Evolutionary conservation across 2,797 vertebrate genomes (phyloP).

Genomic region (Arremon brunneinucha): DNA sequence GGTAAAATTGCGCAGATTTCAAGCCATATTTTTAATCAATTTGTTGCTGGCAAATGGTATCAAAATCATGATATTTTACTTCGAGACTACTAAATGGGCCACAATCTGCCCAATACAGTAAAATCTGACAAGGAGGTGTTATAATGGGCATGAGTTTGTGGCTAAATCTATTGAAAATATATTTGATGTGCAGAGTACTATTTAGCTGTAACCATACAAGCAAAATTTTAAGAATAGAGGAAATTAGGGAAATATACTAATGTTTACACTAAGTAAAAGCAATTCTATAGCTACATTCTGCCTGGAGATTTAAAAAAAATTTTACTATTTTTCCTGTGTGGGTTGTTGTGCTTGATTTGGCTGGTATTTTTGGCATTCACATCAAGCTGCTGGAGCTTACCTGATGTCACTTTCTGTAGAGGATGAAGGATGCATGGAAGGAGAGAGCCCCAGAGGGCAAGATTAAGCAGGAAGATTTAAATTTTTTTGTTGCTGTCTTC

Average conservation of each 20-base stretch:
- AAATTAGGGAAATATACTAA: not conserved
- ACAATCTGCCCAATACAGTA: not conserved
- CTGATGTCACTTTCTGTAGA: not conserved
- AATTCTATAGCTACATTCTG: not conserved
- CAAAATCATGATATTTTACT: not conserved
- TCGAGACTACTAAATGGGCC: not conserved
- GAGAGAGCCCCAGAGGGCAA: not conserved
- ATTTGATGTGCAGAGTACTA: not conserved
- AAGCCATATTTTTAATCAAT: not conserved
- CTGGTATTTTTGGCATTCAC: not conserved
- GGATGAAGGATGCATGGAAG: not conserved
- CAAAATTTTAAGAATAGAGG: not conserved
- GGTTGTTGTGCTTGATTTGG: not conserved
- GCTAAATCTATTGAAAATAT: not conserved
- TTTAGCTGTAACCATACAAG: not conserved
- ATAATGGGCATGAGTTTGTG: not conserved
- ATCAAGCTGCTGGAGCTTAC: not conserved
- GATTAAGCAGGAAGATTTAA: not conserved
- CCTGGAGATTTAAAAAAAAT: not conserved
- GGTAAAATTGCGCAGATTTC: not conserved
- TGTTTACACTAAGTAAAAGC: not conserved
- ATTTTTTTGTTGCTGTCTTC: not conserved
- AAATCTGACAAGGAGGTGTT: not conserved
- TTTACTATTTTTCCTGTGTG: accelerated
- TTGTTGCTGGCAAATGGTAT: not conserved